These are phyloP conservation scores for Nemotelus nigrinus DNA, from an alignment of 2,888 invertebrate genomes.

Conservation along the genomic window DNA sequence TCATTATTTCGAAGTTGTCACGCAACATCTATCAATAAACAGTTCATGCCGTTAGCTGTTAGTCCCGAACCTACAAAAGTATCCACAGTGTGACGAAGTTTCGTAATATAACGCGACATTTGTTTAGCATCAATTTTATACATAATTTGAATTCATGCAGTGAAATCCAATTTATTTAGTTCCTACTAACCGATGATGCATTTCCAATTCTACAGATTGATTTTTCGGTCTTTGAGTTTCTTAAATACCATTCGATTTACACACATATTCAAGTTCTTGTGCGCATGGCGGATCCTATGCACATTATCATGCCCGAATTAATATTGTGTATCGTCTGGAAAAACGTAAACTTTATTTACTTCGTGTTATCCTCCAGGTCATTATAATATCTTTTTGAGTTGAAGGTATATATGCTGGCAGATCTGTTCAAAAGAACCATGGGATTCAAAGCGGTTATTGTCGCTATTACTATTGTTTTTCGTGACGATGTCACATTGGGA, in stretches of 20 bases:
- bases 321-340: conserved; percentile 27
- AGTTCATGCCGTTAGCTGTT: no score
- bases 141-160: conserved; percentile 32
- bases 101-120: conserved; percentile 26
- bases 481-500: conserved; percentile 56
- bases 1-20: no score
- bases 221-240: background rate
- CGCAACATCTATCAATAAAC: no score
- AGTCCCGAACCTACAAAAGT: no score
- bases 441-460: conserved; percentile 33
- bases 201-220: background rate
- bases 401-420: conserved; percentile 2
- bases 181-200: background rate
- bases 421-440: background rate
- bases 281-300: no score
- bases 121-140: conserved; percentile 19
- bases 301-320: conserved; percentile 4
- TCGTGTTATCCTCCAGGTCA: background rate
- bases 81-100: background rate
- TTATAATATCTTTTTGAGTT: conserved; percentile 9
- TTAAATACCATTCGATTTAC: conserved; percentile 23
- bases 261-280: no score
- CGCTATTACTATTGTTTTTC: conserved; percentile 50
- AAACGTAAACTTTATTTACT: conserved; percentile 22
- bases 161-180: conserved; percentile 24